Conservation (phyloP, 2,888 invertebrate species). For the Cancer borealis region DNA sequence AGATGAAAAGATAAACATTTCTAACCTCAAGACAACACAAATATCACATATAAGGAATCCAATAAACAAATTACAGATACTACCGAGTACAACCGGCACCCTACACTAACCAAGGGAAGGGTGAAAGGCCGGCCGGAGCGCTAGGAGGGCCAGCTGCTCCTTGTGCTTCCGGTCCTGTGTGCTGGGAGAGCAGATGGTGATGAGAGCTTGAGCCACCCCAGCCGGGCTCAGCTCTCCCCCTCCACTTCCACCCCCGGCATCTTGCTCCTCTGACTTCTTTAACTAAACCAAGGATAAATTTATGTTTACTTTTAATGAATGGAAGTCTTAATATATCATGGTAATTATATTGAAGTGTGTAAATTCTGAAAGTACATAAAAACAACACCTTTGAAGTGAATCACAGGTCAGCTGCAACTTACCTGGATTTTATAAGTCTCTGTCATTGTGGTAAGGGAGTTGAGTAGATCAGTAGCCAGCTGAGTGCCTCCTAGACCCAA, state of each 20-base stretch:
- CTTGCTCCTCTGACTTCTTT: slow-evolving; percentile 65
- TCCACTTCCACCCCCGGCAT: slow-evolving; percentile 68
- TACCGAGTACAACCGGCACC: neutral
- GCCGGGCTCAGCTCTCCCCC: slow-evolving; percentile 76
- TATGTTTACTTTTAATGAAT: neutral
- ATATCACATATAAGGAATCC: neutral
- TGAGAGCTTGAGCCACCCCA: slow-evolving; percentile 76
- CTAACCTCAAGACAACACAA: neutral
- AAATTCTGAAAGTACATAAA: neutral
- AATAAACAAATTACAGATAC: neutral
- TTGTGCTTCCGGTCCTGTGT: slow-evolving; percentile 55
- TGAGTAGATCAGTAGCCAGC: slow-evolving; percentile 68
- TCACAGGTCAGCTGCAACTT: neutral
- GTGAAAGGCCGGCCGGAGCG: slow-evolving; percentile 69
- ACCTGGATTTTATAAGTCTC: slow-evolving; percentile 62
- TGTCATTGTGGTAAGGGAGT: slow-evolving; percentile 58
- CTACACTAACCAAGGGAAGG: slow-evolving; percentile 69
- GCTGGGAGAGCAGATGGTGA: slow-evolving; percentile 67
- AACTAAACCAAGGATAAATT: neutral
- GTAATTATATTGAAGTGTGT: neutral
- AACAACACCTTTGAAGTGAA: slow-evolving; percentile 1
- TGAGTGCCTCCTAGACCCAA: slow-evolving; percentile 65
- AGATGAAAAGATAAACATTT: neutral
- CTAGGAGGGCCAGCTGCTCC: slow-evolving; percentile 67
- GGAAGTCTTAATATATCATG: neutral